Evolutionary conservation across 1,140 invertebrate species (phyloP), one percentile per base, ranked within the genome.

Genomic region (Hyposmocoma kahamanoa): DNA sequence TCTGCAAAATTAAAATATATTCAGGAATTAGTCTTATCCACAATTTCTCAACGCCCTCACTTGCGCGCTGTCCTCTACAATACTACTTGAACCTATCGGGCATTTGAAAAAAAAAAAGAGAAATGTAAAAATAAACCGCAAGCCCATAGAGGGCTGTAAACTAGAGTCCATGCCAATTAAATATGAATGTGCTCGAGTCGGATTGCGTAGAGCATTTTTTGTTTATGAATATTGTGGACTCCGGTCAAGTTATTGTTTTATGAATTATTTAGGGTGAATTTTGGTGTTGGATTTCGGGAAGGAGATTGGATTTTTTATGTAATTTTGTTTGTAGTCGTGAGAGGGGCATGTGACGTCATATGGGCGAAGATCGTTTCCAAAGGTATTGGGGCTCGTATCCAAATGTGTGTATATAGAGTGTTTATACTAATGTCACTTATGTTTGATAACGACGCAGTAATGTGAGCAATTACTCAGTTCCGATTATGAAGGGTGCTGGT

Each of bases 121-220:
- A 36, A 72, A 65, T 66, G 67, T 75, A 72, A 81, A 81, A 81
- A 73, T 69, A 68, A 67, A 72, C 76, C 65, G 65, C 53, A 47
- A 57, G 49, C 57, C 59, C 56, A 54, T 48, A 49, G 70, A 70
- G 72, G 58, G 63, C 67, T 64, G 69, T 82, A 82, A 82, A 79
- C 60, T 67, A 73, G 53, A 50, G 19, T 15, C 22, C 59, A 63
- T 61, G 59, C 74, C 78, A 82, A 82, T 82, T 82, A 82, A 82
- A 82, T 82, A 82, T 82, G 72, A 60, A 82, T 82, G 75, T 53
- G 52, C 52, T 65, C 64, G 73, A 74, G 74, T 81, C 74, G 77
- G 64, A 73, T 81, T 78, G 75, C 70, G 53, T 58, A 59, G 56
- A 69, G 71, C 62, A 68, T 76, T 72, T 72, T 56, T 62, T 68